phyloP scores from a whole-genome alignment of 2,888 invertebrate species.

The Catocala nupta region DNA sequence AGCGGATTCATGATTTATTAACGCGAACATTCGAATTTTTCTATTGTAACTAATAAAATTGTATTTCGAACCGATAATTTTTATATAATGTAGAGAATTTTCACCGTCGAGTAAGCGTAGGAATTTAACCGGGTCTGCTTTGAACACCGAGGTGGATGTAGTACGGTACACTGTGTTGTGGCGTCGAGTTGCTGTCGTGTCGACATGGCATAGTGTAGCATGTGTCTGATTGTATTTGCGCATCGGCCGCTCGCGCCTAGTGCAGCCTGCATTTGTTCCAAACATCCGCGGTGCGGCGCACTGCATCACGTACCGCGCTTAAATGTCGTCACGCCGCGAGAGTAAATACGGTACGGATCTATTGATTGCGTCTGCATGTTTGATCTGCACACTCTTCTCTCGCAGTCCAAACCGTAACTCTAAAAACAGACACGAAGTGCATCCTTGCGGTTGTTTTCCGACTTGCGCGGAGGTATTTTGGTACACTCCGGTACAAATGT shows the following conservation, averaged over 20 bases:
- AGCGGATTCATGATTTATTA: background rate
- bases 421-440: conserved; percentile 41
- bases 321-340: conserved; percentile 27
- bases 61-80: background rate
- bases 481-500: conserved; percentile 21
- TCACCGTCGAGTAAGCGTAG: conserved; percentile 33
- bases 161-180: conserved; percentile 37
- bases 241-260: conserved; percentile 32
- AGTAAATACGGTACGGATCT: conserved; percentile 37
- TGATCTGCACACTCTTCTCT: conserved; percentile 29
- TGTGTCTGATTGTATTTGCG: conserved; percentile 42
- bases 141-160: conserved; percentile 38
- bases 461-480: conserved; percentile 31
- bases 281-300: conserved; percentile 33
- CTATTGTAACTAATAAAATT: background rate
- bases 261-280: conserved; percentile 44
- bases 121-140: conserved; percentile 31
- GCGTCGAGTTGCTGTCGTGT: conserved; percentile 58
- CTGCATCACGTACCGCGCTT: conserved; percentile 25
- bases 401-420: conserved; percentile 34
- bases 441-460: conserved; percentile 22
- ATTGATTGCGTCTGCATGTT: conserved; percentile 51
- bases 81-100: conserved; percentile 3
- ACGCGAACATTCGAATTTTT: background rate
- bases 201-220: conserved; percentile 51